Base-by-base conservation (phyloP, 1,140 invertebrate genomes). In the Tachypleus tridentatus region DNA sequence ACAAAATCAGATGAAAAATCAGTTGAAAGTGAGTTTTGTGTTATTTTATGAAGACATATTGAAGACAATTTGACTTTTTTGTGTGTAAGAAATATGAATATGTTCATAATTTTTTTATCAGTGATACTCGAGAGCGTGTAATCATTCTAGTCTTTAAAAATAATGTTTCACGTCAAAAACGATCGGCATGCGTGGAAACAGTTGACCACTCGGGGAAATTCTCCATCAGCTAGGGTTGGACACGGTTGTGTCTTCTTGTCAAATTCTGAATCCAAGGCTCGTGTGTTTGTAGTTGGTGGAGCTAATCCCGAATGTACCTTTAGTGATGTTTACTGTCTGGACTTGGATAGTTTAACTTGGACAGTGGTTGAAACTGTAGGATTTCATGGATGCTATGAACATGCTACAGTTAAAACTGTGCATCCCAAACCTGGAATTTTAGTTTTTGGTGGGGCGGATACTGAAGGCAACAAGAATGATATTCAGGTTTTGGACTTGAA, bases 1-100 rank as follows among this genome's bases (percentile, higher is more conserved):
- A 69, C 65, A 0, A 71, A 69, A 60, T 54, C 63, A 11, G 69
- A 72, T 62, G 67, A 75, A 49, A 77, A 72, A 70, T 65, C 74
- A 4, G 49, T 70, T 7, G 70, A 73, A 57, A 72, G 72, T 67
- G 62, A 70, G 58, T 57, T 74, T 66, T 75, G 74, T 68, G 66
- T 67, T 9, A 64, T 75, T 10, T 49, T 73, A 61, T 74, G 29
- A 29, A 29, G 29, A 29, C 29, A 29, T 29, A 29, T 29, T 29
- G 2, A 29, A 29, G 29, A 29, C 29, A 29, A 1, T 29, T 29
- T 29, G 29, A 29, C 2, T 29, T 29, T 29, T 29, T 29, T 29
- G 29, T 29, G 29, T 2, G 29, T 29, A 29, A 29, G 29, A 29
- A 29, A 29, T 29, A 29, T 29, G 29, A 29, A 29, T 29, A 29